These are phyloP conservation scores for Ondatra zibethicus DNA, from an alignment of 2,113 vertebrate genomes.

Conservation along the genomic window DNA sequence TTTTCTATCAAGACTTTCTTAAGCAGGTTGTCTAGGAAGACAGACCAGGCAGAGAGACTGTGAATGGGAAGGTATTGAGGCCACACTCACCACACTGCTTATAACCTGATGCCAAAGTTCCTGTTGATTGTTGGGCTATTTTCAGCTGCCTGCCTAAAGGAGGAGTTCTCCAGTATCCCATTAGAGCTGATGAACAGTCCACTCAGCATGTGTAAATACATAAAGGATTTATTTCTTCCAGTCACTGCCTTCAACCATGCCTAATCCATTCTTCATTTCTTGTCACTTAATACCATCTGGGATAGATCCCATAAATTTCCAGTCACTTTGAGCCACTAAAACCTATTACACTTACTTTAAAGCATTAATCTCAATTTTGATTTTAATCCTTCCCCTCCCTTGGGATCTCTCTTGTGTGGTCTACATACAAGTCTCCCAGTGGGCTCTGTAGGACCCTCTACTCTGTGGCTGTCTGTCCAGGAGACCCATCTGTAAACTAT, in stretches of 20 bases:
- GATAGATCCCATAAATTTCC: constrained; percentile 5
- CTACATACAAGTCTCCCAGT: not conserved
- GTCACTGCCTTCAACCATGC: constrained; percentile 17
- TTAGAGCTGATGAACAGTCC: not conserved
- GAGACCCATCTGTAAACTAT: not conserved
- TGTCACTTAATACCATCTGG: constrained; percentile 57
- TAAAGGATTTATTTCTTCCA: constrained; percentile 50
- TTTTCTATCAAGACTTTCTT: not conserved
- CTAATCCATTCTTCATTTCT: constrained; percentile 52
- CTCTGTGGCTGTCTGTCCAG: not conserved
- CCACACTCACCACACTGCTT: not conserved
- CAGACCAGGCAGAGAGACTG: too few relatives aligned
- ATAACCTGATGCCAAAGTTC: not conserved
- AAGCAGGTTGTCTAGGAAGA: not conserved
- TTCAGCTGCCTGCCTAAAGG: not conserved
- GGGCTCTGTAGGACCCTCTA: not conserved
- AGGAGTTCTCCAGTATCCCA: too few relatives aligned
- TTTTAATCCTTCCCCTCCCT: not conserved
- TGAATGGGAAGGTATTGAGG: not conserved
- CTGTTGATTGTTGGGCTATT: not conserved
- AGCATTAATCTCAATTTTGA: constrained; percentile 36
- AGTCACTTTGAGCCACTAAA: constrained; percentile 41
- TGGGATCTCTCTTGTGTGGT: constrained; percentile 7
- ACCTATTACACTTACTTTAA: constrained; percentile 45
- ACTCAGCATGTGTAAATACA: not conserved